Conservation (phyloP, 2,888 invertebrate genomes). For the Ormyrus rosae region DNA sequence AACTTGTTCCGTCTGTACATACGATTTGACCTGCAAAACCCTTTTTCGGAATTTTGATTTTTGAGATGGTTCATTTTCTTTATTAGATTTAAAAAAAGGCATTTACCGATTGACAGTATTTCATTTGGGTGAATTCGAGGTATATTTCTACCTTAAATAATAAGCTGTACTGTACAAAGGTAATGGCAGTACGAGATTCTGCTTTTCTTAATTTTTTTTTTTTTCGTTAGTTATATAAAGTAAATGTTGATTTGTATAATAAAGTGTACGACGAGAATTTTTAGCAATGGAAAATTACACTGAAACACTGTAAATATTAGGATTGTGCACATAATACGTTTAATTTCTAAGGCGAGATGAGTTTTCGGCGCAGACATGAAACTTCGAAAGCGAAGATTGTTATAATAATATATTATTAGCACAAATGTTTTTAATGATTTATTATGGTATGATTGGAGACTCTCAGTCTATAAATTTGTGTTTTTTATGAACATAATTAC, state of each 20-base stretch:
- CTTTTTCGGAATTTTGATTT: neutral
- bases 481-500: conserved; percentile 19
- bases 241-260: conserved; percentile 37
- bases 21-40: too few relatives aligned
- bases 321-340: conserved; percentile 36
- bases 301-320: conserved; percentile 51
- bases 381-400: conserved; percentile 46
- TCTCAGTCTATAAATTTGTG: conserved; percentile 50
- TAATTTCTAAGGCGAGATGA: conserved; percentile 35
- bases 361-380: conserved; percentile 21
- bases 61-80: neutral
- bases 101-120: too few relatives aligned
- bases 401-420: conserved; percentile 29
- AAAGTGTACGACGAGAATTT: conserved; percentile 11
- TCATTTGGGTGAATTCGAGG: neutral
- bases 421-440: conserved; percentile 42
- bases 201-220: neutral
- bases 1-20: too few relatives aligned
- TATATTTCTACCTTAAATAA: conserved; percentile 20
- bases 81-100: too few relatives aligned
- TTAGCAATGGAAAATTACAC: conserved; percentile 12
- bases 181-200: neutral
- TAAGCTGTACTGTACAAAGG: neutral
- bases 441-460: conserved; percentile 21
- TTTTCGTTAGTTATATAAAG: neutral